Conservation (phyloP, 2,888 invertebrate species). For the Crossocerus cetratus region DNA sequence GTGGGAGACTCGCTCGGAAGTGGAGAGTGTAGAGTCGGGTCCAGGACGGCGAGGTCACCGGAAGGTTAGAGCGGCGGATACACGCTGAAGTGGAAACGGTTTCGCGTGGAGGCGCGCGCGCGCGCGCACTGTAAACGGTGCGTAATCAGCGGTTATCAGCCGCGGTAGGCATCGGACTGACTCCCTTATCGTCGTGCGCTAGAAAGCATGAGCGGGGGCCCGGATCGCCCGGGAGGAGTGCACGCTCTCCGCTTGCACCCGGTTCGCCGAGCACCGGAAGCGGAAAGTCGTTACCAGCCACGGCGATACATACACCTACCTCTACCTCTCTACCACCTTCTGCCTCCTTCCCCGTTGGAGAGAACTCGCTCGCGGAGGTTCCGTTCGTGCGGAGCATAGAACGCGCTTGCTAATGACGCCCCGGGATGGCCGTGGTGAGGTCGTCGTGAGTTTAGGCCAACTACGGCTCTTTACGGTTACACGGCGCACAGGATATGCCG, state of each 20-base stretch:
- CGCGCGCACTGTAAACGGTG: background rate
- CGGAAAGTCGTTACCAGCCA: constrained; percentile 40
- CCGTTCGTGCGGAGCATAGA: constrained; percentile 23
- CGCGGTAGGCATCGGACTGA: constrained; percentile 18
- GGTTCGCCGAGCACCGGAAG: constrained; percentile 41
- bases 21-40: background rate
- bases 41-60: background rate
- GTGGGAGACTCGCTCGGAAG: too few relatives aligned
- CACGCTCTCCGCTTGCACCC: constrained; percentile 13
- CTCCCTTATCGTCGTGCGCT: constrained; percentile 38
- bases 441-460: background rate
- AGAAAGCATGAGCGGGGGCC: constrained; percentile 6
- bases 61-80: constrained; percentile 9
- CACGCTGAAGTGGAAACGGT: constrained; percentile 10
- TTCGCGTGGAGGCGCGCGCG: constrained; percentile 1
- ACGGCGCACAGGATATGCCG: too few relatives aligned
- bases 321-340: too few relatives aligned
- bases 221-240: constrained; percentile 7
- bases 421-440: background rate
- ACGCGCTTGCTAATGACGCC: constrained; percentile 24
- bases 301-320: constrained; percentile 18
- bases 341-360: too few relatives aligned
- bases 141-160: constrained; percentile 39
- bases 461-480: too few relatives aligned
- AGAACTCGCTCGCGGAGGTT: constrained; percentile 19